Conservation (phyloP, 2,797 vertebrate genomes). For the Fistularia commersonii region DNA sequence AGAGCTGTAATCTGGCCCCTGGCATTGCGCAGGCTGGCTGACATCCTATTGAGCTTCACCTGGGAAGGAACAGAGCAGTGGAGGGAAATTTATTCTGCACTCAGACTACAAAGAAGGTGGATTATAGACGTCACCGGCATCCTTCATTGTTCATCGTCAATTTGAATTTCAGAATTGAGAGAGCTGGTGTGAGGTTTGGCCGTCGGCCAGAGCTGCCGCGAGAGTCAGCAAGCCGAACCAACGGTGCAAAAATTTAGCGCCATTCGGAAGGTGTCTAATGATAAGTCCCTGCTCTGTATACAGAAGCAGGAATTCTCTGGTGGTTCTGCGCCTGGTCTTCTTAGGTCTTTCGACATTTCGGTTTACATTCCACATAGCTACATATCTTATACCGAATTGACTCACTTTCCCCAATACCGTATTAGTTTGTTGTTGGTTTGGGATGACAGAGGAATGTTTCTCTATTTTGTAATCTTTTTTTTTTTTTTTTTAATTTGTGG, state of each 20-base stretch:
- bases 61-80: conserved; percentile 35
- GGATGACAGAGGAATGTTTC: neutral
- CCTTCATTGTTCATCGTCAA: conserved; percentile 36
- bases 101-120: conserved; percentile 55
- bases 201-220: conserved; percentile 40
- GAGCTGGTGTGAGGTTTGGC: conserved; percentile 32
- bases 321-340: conserved; percentile 49
- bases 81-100: conserved; percentile 34
- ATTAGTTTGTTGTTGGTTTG: too few relatives aligned
- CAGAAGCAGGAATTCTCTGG: conserved; percentile 49
- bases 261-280: conserved; percentile 35
- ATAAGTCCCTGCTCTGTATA: conserved; percentile 46
- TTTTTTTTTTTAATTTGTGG: neutral
- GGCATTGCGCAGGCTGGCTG: conserved; percentile 84
- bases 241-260: conserved; percentile 31
- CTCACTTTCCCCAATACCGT: too few relatives aligned
- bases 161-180: conserved; percentile 45
- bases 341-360: conserved; percentile 38
- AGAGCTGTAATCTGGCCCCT: conserved; percentile 81
- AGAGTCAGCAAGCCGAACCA: conserved; percentile 42
- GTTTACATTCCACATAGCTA: conserved; percentile 45
- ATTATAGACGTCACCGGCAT: conserved; percentile 40
- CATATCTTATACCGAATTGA: conserved; percentile 21
- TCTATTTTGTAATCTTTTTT: neutral
- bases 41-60: conserved; percentile 86